These are phyloP conservation scores for Microcebus tavaratra DNA, from an alignment of 2,113 vertebrate genomes.

Conservation along the genomic window DNA sequence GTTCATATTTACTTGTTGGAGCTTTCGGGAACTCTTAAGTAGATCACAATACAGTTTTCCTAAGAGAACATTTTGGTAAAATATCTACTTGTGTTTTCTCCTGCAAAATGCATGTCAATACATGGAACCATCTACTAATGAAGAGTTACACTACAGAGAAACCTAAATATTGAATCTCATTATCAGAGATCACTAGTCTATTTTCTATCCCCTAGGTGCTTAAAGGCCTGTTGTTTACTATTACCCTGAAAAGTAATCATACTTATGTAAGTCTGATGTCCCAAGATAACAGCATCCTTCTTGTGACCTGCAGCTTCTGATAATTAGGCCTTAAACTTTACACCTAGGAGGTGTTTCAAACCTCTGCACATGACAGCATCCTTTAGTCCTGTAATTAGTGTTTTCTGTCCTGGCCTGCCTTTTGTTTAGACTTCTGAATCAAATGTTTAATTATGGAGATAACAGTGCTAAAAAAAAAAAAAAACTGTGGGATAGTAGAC, in stretches of 20 bases:
- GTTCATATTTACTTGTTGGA: not conserved
- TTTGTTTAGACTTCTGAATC: constrained; percentile 34
- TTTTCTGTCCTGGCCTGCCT: not conserved
- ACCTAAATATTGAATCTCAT: not conserved
- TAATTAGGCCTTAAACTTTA: constrained; percentile 54
- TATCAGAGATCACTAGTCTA: not conserved
- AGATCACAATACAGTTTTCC: not conserved
- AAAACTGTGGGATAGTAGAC: not conserved
- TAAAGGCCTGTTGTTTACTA: constrained; percentile 35
- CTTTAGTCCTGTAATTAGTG: constrained; percentile 46
- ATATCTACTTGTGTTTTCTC: not conserved
- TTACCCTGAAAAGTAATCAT: constrained; percentile 19
- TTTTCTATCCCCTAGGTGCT: constrained; percentile 24
- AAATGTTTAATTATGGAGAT: constrained; percentile 19
- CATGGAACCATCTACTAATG: not conserved
- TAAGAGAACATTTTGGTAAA: not conserved
- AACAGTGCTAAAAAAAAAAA: not conserved
- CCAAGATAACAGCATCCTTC: constrained; percentile 49
- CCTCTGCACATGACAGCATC: not conserved
- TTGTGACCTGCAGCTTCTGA: constrained; percentile 39
- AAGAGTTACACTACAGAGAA: not conserved
- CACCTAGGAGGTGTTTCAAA: constrained; percentile 2
- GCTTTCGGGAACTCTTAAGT: constrained; percentile 18
- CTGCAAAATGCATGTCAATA: not conserved
- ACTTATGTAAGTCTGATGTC: constrained; percentile 44